A percentile compares a stretch with the other conserved stretches of the same genome.
Conservation (phyloP, 2,113 vertebrate genomes). For the Athene noctua region DNA sequence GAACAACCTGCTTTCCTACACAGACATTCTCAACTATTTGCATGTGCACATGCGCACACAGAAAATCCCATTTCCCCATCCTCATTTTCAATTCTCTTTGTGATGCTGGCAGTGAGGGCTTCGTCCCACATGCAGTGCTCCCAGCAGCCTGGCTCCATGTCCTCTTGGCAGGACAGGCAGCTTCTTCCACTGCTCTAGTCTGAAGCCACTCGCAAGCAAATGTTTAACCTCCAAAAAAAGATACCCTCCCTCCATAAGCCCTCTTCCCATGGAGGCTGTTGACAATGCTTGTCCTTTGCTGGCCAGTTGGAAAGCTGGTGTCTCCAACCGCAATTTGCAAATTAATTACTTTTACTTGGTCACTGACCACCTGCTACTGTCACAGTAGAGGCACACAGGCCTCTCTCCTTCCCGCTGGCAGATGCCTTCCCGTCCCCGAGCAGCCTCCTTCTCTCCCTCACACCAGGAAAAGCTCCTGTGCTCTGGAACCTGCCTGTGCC, state of each 20-base stretch:
- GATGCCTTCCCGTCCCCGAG: not conserved
- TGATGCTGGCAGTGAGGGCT: not conserved
- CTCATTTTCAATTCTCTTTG: constrained; percentile 16
- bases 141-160: not conserved
- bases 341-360: not conserved
- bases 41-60: not conserved
- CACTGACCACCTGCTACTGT: not conserved
- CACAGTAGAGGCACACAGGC: not conserved
- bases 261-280: not conserved
- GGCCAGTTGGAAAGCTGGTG: not conserved
- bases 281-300: not conserved
- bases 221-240: not conserved
- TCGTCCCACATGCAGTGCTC: rapidly evolving
- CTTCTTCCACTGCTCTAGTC: not conserved
- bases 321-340: not conserved
- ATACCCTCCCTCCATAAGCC: not conserved
- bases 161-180: not conserved
- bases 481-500: not conserved
- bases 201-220: not conserved
- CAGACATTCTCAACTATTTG: not conserved
- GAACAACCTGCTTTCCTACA: not conserved
- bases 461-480: not conserved
- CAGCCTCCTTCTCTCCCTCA: not conserved
- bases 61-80: not conserved
- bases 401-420: not conserved